Evolutionary conservation across 2,888 invertebrate genomes (phyloP), one percentile per base, ranked within the genome.

Genomic region (Heliconius cydno): DNA sequence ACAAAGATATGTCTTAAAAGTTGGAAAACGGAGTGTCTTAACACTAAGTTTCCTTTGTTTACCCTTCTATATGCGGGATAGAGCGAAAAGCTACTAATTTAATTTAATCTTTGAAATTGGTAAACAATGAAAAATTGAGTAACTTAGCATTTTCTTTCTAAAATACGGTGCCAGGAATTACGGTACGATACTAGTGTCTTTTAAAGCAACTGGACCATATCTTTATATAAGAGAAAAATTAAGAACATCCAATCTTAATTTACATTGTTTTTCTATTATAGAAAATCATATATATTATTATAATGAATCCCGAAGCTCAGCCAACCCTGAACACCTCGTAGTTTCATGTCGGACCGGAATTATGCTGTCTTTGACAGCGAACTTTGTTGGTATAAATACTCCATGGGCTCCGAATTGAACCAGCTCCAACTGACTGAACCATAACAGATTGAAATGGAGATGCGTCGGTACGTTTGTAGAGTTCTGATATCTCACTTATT

Each of bases 361-460:
- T 77, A 34, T 34, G 34, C 34, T 80, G 80, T 79, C 82, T 83
- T 82, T 82, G 83, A 80, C 79, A 79, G 67, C 72, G 80, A 75
- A 80, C 79, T 81, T 81, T 81, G 80, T 68, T 46, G 77, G 77
- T 75, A 75, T 75, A 74, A 78, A 77, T 80, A 79, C 76, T 77
- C 76, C 52, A 75, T 74, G 70, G 34, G 70, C 60, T 74, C 68
- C 41, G 52, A 80, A 80, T 80, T 78, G 78, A 80, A 71, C 80
- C 74, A 41, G 68, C 60, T 67, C 63, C 41, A 63, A 68, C 74
- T 68, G 74, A 78, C 73, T 74, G 46, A 74, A 70, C 75, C 46
- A 46, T 28, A 70, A 60, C 75, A 63, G 80, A 80, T 80, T 76
- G 63, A 60, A 74, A 77, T 77, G 41, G 60, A 52, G 73, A 80